Percentiles rank a stretch among this genome's conserved stretches.
Conservation (phyloP, 2,113 vertebrate species). For the Hystrix brachyura region DNA sequence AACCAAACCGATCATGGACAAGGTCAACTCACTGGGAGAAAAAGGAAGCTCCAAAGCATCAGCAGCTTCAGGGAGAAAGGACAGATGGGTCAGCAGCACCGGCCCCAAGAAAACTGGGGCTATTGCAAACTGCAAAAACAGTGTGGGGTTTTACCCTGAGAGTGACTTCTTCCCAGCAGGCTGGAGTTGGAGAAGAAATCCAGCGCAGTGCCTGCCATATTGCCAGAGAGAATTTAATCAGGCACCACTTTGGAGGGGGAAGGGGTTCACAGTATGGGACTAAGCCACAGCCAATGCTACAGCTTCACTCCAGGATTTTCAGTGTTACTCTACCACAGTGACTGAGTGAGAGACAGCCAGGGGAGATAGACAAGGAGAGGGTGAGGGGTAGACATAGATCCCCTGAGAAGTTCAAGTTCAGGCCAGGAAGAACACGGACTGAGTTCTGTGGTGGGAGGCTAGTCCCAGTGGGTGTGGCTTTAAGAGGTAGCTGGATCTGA, state of each 20-base stretch:
- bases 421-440: neutral
- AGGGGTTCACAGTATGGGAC: neutral
- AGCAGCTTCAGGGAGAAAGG: neutral
- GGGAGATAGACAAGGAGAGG: neutral
- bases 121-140: neutral
- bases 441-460: neutral
- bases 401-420: neutral
- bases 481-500: neutral
- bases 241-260: neutral
- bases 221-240: neutral
- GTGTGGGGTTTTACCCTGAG: neutral
- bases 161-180: neutral
- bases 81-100: neutral
- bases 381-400: neutral
- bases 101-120: neutral
- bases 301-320: neutral
- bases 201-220: neutral
- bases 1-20: neutral
- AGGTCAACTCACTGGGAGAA: neutral
- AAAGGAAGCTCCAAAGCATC: neutral
- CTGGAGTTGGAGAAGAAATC: neutral
- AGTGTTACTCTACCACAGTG: neutral
- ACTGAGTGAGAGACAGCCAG: neutral
- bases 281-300: neutral
- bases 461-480: neutral